Percentiles rank a stretch among this genome's conserved stretches.
Evolutionary conservation across 2,797 vertebrate species (phyloP).

Genomic region (Sebastes steindachneri): DNA sequence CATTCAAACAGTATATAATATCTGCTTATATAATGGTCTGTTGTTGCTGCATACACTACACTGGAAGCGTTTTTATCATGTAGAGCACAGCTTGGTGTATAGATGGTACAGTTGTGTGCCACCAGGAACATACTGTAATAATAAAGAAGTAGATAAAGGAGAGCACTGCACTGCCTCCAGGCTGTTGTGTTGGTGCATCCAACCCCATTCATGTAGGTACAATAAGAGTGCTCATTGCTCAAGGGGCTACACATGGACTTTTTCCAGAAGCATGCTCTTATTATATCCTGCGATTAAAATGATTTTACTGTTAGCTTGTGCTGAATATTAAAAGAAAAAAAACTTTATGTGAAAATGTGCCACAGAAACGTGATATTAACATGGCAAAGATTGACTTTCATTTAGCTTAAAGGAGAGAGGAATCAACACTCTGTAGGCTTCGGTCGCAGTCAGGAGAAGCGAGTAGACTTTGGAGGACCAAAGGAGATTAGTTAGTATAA

Average conservation of each 20-base stretch:
- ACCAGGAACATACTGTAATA: constrained; percentile 16
- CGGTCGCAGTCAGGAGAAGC: neutral
- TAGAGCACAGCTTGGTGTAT: constrained; percentile 12
- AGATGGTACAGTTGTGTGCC: neutral
- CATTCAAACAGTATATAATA: neutral
- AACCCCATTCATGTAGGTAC: constrained; percentile 19
- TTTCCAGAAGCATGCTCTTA: neutral
- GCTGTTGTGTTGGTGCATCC: constrained; percentile 26
- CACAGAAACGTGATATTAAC: neutral
- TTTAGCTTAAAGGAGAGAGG: neutral
- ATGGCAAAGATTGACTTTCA: neutral
- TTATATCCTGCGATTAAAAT: neutral
- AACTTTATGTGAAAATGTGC: neutral
- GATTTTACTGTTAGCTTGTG: neutral
- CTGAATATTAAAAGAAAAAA: neutral
- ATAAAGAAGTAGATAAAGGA: constrained; percentile 23
- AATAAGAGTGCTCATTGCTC: constrained; percentile 7
- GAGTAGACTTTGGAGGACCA: neutral
- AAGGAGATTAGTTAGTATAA: constrained; percentile 46
- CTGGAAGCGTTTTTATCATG: constrained; percentile 1
- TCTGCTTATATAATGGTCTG: constrained; percentile 18
- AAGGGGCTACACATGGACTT: neutral
- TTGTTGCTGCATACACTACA: neutral
- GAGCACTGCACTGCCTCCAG: constrained; percentile 17
- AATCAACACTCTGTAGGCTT: neutral